Conservation (phyloP, 2,888 invertebrate species). For the Orthosia gracilis region DNA sequence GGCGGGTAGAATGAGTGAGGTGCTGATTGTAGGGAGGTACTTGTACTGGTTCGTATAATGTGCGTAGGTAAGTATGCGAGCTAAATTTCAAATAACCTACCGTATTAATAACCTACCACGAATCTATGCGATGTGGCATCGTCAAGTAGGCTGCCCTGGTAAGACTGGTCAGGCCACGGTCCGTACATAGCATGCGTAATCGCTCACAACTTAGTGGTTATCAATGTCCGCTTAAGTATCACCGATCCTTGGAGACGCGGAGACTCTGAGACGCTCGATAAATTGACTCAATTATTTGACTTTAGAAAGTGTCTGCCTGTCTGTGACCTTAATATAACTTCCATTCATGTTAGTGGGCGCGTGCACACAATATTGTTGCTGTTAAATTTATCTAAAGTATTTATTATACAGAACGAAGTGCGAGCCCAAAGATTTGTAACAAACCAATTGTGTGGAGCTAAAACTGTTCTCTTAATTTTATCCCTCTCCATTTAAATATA, state of each 20-base stretch:
- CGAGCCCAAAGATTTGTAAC: conserved; percentile 43
- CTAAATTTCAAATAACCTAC: conserved; percentile 47
- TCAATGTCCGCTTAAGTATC: conserved; percentile 75
- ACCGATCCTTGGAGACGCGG: conserved; percentile 79
- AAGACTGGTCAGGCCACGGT: conserved; percentile 45
- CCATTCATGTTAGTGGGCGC: conserved; percentile 75
- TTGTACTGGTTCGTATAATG: conserved; percentile 12
- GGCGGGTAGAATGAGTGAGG: conserved; percentile 7
- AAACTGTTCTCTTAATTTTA: conserved; percentile 30
- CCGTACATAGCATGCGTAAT: conserved; percentile 65
- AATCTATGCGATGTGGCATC: conserved; percentile 50
- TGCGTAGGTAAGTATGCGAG: conserved; percentile 7
- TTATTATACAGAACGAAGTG: conserved; percentile 44
- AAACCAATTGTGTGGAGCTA: conserved; percentile 54
- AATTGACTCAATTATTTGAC: conserved; percentile 85
- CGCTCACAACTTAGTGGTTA: conserved; percentile 64
- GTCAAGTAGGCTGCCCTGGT: conserved; percentile 43
- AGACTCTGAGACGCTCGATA: conserved; percentile 77
- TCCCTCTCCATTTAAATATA: conserved; percentile 52
- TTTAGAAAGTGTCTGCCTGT: conserved; percentile 76
- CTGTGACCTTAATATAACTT: conserved; percentile 82
- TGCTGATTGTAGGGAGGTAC: background rate
- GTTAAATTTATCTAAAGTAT: conserved; percentile 65
- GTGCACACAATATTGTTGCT: conserved; percentile 72
- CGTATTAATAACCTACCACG: conserved; percentile 55